Percentiles rank a stretch among this genome's conserved stretches.
Evolutionary conservation across 2,797 vertebrate genomes (phyloP).

Genomic region (Acipenser oxyrinchus): DNA sequence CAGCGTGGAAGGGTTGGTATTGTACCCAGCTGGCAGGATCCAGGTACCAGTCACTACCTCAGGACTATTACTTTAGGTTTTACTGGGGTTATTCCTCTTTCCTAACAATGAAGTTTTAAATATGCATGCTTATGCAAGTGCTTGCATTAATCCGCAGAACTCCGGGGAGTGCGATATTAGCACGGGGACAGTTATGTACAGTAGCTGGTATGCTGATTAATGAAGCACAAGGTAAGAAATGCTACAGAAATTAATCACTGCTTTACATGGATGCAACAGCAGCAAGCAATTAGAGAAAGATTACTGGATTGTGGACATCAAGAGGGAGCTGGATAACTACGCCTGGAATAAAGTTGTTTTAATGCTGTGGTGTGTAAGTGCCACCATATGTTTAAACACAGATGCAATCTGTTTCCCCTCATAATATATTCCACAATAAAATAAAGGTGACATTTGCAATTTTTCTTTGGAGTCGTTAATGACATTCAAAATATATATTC

Average conservation of each 20-base stretch:
- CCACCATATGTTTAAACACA: not conserved
- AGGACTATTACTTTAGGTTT: too few species aligned
- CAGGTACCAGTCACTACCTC: too few species aligned
- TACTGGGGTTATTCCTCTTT: not conserved
- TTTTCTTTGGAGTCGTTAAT: not conserved
- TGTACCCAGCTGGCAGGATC: too few species aligned
- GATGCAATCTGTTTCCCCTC: not conserved
- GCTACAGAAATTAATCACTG: constrained; percentile 26
- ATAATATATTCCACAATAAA: not conserved
- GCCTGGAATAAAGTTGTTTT: too few species aligned
- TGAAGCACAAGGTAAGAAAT: constrained; percentile 15
- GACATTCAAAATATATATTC: not conserved
- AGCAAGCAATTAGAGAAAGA: constrained; percentile 15
- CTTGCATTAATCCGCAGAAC: constrained; percentile 16
- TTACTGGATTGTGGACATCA: too few species aligned
- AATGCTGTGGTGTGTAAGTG: not conserved
- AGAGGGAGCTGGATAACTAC: too few species aligned
- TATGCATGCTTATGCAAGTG: constrained; percentile 12
- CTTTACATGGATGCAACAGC: constrained; percentile 18
- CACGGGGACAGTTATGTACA: not conserved
- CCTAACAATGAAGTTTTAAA: constrained; percentile 13
- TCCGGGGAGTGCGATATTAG: constrained; percentile 8
- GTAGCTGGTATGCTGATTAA: constrained; percentile 18
- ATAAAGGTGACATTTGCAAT: not conserved
- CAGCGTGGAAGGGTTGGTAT: too few species aligned